Evolutionary conservation across 2,113 vertebrate species (phyloP).

Genomic region (Charina bottae): DNA sequence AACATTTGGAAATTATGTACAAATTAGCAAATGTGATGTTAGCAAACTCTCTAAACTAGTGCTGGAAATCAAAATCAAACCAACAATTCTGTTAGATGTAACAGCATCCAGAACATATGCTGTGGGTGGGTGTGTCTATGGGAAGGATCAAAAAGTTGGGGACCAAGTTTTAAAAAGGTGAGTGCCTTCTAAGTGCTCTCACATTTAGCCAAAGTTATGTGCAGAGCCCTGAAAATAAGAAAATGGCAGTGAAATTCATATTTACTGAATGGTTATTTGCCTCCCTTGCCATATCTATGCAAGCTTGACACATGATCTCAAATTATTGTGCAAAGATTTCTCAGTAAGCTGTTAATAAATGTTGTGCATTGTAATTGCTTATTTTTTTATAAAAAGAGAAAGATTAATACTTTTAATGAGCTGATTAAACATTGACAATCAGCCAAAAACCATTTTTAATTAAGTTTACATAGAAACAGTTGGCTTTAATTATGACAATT

Average conservation of each 20-base stretch:
- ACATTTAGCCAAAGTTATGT: background rate
- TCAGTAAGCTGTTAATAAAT: background rate
- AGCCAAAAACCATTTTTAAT: constrained; percentile 56
- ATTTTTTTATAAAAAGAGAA: constrained; percentile 28
- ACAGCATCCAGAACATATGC: background rate
- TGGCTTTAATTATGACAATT: constrained; percentile 48
- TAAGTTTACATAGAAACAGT: constrained; percentile 63
- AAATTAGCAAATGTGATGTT: background rate
- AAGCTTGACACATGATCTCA: fast-evolving
- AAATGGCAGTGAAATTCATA: background rate
- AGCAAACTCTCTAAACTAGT: too few relatives aligned
- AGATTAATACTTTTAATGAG: constrained; percentile 56
- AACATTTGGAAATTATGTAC: too few relatives aligned
- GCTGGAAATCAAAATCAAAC: too few relatives aligned
- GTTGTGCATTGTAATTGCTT: constrained; percentile 6
- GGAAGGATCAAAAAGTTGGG: background rate
- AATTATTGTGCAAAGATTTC: background rate
- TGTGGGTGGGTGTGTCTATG: background rate
- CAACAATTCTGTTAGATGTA: background rate
- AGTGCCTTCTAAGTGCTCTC: background rate
- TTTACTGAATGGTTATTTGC: background rate
- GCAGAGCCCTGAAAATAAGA: background rate
- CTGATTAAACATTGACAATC: constrained; percentile 58
- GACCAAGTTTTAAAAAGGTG: background rate
- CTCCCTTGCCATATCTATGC: background rate